These are phyloP conservation scores for Acutogordius australiensis DNA, from an alignment of 2,888 invertebrate species.

Conservation along the genomic window DNA sequence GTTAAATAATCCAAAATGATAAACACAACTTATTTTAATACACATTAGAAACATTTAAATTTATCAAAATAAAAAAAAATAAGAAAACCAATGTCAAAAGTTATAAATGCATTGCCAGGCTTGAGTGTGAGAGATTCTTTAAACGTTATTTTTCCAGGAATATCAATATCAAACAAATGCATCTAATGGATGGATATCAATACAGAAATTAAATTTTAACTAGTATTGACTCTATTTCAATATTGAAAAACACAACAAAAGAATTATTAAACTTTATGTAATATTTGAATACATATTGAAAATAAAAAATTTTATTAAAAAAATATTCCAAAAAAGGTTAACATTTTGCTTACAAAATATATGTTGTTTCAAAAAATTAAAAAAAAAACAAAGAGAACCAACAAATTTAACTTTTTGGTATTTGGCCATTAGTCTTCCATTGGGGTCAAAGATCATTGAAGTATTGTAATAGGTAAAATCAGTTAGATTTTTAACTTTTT, in stretches of 20 bases:
- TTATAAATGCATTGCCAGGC: slow-evolving; percentile 42
- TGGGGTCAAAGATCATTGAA: slow-evolving; percentile 49
- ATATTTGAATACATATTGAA: not conserved
- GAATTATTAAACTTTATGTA: not conserved
- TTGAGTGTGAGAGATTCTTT: slow-evolving; percentile 57
- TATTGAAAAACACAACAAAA: too few relatives aligned
- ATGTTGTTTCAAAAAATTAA: too few relatives aligned
- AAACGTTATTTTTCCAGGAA: slow-evolving; percentile 64
- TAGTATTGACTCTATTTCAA: too few relatives aligned
- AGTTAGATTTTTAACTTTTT: slow-evolving; percentile 35
- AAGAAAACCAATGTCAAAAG: slow-evolving; percentile 34
- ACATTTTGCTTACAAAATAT: too few relatives aligned
- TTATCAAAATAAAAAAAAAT: too few relatives aligned
- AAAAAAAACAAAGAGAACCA: too few relatives aligned
- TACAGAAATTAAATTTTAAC: slow-evolving; percentile 7
- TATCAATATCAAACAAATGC: slow-evolving; percentile 78
- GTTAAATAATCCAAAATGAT: too few relatives aligned
- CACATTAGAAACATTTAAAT: too few relatives aligned
- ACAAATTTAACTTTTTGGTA: slow-evolving; percentile 44
- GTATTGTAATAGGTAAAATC: slow-evolving; percentile 59
- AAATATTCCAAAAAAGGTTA: not conserved
- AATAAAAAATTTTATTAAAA: not conserved
- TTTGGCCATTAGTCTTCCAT: slow-evolving; percentile 44
- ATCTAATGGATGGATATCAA: slow-evolving; percentile 30
- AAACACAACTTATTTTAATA: too few relatives aligned